Evolutionary conservation across 1,140 invertebrate species (phyloP), one percentile per base, ranked within the genome.

Genomic region (Scaptodrosophila lebanonensis): DNA sequence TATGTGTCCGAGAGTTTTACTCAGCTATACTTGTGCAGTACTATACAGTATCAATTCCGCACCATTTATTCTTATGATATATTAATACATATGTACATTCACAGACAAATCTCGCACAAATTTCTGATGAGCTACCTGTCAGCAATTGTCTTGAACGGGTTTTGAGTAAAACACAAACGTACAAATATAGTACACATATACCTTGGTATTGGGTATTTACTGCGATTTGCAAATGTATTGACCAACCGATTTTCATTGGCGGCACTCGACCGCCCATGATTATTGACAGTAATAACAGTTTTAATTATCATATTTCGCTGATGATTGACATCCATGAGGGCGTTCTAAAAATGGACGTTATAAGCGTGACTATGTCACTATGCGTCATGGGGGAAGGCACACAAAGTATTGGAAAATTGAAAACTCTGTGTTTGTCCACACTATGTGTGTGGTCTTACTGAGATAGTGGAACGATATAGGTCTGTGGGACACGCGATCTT

Each of bases 201-300:
- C 27, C 51, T 53, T 50, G 49, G 22, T 73, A 64, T 63, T 47
- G 16, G 51, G 25, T 29, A 29, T 49, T n/a, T n/a, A n/a, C n/a
- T n/a, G n/a, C n/a, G 39, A 50, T 64, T 67, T 65, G 71, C 66
- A 65, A 64, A 51, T 58, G 18, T 53, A 65, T 69, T 68, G 27
- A 25, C 45, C 72, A 56, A 57, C n/a, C n/a, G n/a, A n/a, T n/a
- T 65, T 64, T 42, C 42, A 32, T 39, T 22, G 18, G 17, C 17
- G 9, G 29, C 3, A n/a, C 3, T 15, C 44, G 58, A 36, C 16
- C 30, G 32, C 18, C 33, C 44, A 66, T 43, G 48, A 39, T 54
- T 68, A 72, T 72, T 68, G 75, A 52, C 75, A 69, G 8, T 79
- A 79, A 79, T 79, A 73, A 64, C 52, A 2, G 33, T 36, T 39